Percentiles rank a stretch among this genome's conserved stretches.
Conservation (phyloP, 2,888 invertebrate species). For the Pycnomerus fuliginosus region DNA sequence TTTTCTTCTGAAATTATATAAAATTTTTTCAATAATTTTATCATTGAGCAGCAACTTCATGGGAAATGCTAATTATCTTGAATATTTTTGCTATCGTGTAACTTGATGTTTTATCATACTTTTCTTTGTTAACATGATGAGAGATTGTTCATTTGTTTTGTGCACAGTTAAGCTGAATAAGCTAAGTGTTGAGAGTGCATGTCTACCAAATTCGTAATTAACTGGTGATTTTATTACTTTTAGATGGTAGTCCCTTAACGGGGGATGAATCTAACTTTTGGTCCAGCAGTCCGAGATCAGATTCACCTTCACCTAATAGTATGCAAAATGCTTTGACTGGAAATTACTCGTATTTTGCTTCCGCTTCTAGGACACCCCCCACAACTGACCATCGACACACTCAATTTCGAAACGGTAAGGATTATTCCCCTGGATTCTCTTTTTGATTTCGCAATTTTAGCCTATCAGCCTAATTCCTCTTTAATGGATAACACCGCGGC, state of each 20-base stretch:
- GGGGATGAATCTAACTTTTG: slow-evolving; percentile 49
- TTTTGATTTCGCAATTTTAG: slow-evolving; percentile 5
- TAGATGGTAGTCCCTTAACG: slow-evolving; percentile 41
- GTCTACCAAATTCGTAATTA: too few species aligned
- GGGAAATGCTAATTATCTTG: too few species aligned
- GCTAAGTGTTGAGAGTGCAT: too few species aligned
- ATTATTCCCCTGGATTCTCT: background rate
- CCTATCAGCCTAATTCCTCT: slow-evolving; percentile 9
- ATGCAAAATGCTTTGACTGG: slow-evolving; percentile 38
- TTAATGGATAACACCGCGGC: slow-evolving; percentile 14
- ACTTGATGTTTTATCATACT: too few species aligned
- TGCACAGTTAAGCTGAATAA: too few species aligned
- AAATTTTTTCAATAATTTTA: slow-evolving; percentile 5
- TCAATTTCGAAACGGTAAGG: slow-evolving; percentile 34
- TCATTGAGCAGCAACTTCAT: too few species aligned
- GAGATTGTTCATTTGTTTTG: too few species aligned
- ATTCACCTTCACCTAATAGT: slow-evolving; percentile 44
- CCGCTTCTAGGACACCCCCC: slow-evolving; percentile 1
- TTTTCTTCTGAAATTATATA: too few species aligned
- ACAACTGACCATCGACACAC: slow-evolving; percentile 28
- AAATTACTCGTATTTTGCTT: slow-evolving; percentile 32
- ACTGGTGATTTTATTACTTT: too few species aligned
- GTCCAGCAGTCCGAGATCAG: slow-evolving; percentile 49
- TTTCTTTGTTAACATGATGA: too few species aligned
- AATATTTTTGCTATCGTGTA: too few species aligned